Evolutionary conservation across 1,140 invertebrate genomes (phyloP).

Genomic region (Heliconius himera): DNA sequence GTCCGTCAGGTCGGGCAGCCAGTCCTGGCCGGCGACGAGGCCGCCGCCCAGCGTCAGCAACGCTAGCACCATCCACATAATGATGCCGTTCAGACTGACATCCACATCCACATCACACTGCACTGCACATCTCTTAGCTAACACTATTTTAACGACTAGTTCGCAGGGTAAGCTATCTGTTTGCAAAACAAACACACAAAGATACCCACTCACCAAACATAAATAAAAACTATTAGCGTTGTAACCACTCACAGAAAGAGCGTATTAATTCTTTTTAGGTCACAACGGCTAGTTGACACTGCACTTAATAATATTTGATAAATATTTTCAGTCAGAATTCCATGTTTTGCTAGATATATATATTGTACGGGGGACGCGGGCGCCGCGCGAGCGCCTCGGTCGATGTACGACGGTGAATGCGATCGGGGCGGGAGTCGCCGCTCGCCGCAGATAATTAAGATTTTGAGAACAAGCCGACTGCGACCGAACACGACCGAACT

Average conservation of each 20-base stretch:
- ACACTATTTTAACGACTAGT: conserved; percentile 28
- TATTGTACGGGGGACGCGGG: conserved; percentile 34
- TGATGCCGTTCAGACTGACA: conserved; percentile 37
- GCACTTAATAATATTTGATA: conserved; percentile 39
- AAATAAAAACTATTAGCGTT: conserved; percentile 48
- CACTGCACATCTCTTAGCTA: conserved; percentile 30
- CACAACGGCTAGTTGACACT: conserved; percentile 32
- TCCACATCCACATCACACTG: conserved; percentile 48
- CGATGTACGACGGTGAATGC: conserved; percentile 38
- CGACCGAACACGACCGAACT: no score
- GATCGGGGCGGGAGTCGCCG: background rate
- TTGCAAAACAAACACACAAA: conserved; percentile 72
- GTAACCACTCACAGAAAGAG: conserved; percentile 41
- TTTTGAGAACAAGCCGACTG: background rate
- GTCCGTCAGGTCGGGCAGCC: conserved; percentile 53
- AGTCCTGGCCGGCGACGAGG: conserved; percentile 41
- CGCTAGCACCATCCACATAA: conserved; percentile 48
- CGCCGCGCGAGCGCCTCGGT: conserved; percentile 28
- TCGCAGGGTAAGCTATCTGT: conserved; percentile 57
- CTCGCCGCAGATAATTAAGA: background rate
- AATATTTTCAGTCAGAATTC: conserved; percentile 58
- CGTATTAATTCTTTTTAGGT: conserved; percentile 22
- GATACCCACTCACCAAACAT: conserved; percentile 55
- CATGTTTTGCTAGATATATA: conserved; percentile 50
- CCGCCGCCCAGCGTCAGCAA: conserved; percentile 45